Percentiles rank a stretch among this genome's conserved stretches.
These are phyloP conservation scores for Tetheella fluctuosa DNA, from an alignment of 2,888 invertebrate genomes.

Conservation along the genomic window DNA sequence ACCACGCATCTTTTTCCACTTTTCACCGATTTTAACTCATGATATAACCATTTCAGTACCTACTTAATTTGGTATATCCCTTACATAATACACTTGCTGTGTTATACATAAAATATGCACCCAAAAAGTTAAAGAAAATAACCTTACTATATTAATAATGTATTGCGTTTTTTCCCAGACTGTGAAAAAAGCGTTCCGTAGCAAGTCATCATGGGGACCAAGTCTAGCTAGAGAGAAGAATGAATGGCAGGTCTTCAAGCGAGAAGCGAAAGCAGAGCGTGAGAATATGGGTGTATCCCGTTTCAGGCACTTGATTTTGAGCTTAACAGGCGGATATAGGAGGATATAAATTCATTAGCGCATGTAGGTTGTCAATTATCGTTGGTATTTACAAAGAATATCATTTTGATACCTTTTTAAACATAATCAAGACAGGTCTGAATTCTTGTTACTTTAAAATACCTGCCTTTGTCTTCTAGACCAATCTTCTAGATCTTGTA, in stretches of 20 bases:
- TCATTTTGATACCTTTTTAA: too few species aligned
- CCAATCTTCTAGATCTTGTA: not conserved
- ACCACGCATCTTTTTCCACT: too few species aligned
- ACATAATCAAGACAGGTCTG: too few species aligned
- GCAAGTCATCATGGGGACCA: slow-evolving; percentile 86
- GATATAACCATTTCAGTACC: too few species aligned
- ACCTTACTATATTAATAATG: not conserved
- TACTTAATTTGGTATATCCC: too few species aligned
- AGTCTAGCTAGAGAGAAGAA: slow-evolving; percentile 70
- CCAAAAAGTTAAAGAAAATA: too few species aligned
- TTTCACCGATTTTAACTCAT: too few species aligned
- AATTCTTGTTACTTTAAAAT: too few species aligned
- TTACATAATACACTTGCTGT: too few species aligned
- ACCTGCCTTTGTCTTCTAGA: not conserved
- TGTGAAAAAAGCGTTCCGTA: slow-evolving; percentile 62
- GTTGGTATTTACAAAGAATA: too few species aligned
- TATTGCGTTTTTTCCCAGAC: slow-evolving; percentile 60
- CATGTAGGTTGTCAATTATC: not conserved
- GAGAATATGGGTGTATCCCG: slow-evolving; percentile 38
- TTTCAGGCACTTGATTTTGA: slow-evolving; percentile 52
- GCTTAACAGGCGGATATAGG: slow-evolving; percentile 56
- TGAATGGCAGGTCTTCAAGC: slow-evolving; percentile 84
- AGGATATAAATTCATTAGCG: slow-evolving; percentile 13
- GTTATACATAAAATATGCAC: too few species aligned
- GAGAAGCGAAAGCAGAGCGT: slow-evolving; percentile 60